Base-by-base conservation (phyloP, 92 coral and sea anemone species). In the Epizoanthus rinbou region DNA sequence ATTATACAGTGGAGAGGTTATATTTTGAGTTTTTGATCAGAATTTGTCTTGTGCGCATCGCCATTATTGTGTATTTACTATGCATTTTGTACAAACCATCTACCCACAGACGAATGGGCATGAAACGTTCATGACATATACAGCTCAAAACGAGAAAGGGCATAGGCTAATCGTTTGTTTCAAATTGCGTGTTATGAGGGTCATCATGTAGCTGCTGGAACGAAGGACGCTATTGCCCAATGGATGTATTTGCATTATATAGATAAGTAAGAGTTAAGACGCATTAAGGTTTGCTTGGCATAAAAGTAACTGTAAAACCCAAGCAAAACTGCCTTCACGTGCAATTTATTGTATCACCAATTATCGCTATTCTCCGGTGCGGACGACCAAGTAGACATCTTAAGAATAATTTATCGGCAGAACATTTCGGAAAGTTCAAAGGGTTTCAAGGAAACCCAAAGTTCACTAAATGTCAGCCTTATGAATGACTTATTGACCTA, bases 1-100 rank as follows among this genome's bases (percentile, higher is more conserved):
- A 71, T 71, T n/a, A 71, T 71, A 47, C 76, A 71, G 76, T 71
- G 76, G 76, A 71, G 76, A 71, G 76, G 76, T 71, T 71, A n/a
- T 71, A 71, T 71, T 71, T 71, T 71, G 76, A 71, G 76, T 71
- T 71, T 71, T 71, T 71, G 76, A 58, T 71, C 58, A 71, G 76
- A 71, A 71, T 71, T 71, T 71, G 76, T 71, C 50, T 65, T 65
- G 70, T 65, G 70, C 70, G 45, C 70, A 65, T 65, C 70, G 25
- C 53, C 31, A 71, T 71, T 39, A 69, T 69, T 71, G 76, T 71
- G 76, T 71, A 71, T 71, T 71, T 71, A 43, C 76, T 71, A 1
- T 67, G 33, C 73, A 0, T 67, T 67, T 67, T 67, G 73, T 67
- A 67, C 73, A 31, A 67, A 67, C 73, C 73, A 67, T 67, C 73